Base-by-base conservation (phyloP, 1,140 invertebrate species). In the Drosophila ambigua region DNA sequence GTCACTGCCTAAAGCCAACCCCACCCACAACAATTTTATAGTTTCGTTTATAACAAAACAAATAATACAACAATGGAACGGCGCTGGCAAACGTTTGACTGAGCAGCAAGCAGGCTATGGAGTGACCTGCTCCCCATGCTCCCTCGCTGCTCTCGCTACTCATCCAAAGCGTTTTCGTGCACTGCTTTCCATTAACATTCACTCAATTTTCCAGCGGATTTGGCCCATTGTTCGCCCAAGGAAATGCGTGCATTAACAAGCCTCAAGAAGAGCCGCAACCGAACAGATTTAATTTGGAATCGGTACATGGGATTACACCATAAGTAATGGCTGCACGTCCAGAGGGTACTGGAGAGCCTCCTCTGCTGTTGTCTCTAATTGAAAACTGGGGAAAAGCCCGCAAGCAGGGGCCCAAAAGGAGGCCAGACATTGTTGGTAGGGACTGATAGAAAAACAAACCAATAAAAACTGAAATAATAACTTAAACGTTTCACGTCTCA, bases 201-300 rank as follows among this genome's bases (percentile, higher is more conserved):
- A 57, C 57, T 74, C 60, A 82, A 82, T 82, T 82, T 82, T 82
- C 68, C 79, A 82, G 63, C 64, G 73, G 74, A 69, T 77, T 82
- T 69, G 73, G 46, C 44, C 66, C 51, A 71, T 79, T 79, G 71
- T 79, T 49, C 5, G 15, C 11, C 5, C n/a, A 41, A 55, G 9
- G 8, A 39, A 39, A 23, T 11, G 28, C 20, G 5, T 44, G n/a
- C 13, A 11, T 39, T 39, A 54, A 16, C 2, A 28, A 45, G 16
- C 7, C 7, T 11, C 28, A 55, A 28, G 8, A 24, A 43, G 20
- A 20, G 20, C 20, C 20, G 20, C 20, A 20, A 2, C 2, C 20
- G 1, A 1, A 20, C 20, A 20, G 20, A 20, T 20, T 20, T 20
- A 20, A 20, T 20, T 20, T 20, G 0, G 20, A 20, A 20, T 16